These are phyloP conservation scores for Psittacula echo DNA, from an alignment of 2,797 vertebrate species.

Conservation along the genomic window DNA sequence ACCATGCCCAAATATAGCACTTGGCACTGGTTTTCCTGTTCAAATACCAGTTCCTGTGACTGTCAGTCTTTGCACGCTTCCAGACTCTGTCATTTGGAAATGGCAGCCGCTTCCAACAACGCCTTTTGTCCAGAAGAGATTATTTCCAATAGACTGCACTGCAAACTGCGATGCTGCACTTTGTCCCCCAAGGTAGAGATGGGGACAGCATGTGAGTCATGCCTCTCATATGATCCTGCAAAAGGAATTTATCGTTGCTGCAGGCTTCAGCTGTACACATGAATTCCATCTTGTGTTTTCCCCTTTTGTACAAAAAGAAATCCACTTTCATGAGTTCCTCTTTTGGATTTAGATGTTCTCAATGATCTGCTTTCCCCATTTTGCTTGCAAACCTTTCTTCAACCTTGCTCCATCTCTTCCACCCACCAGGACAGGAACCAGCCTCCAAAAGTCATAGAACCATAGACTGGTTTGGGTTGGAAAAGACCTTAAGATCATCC, in stretches of 20 bases:
- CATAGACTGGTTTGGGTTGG: background rate
- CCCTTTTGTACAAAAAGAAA: background rate
- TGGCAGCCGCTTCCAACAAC: background rate
- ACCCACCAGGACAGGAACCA: background rate
- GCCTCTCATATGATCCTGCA: slow-evolving; percentile 13
- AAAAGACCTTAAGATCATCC: background rate
- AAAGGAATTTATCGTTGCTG: background rate
- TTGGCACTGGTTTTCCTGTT: slow-evolving; percentile 23
- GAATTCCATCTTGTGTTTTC: background rate
- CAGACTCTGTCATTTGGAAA: slow-evolving; percentile 42
- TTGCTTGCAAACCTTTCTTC: background rate
- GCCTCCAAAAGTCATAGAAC: background rate
- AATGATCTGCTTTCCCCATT: background rate
- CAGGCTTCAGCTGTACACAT: background rate
- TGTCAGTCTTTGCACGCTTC: slow-evolving; percentile 33
- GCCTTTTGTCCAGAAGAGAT: slow-evolving; percentile 28
- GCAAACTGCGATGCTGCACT: slow-evolving; percentile 21
- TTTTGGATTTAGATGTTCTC: background rate
- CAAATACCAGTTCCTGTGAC: slow-evolving; percentile 36
- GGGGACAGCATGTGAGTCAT: background rate
- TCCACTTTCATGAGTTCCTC: background rate
- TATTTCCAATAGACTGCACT: slow-evolving; percentile 25
- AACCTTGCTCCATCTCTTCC: background rate
- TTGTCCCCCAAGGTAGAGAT: slow-evolving; percentile 31
- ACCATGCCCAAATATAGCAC: slow-evolving; percentile 30